Percentiles rank a stretch among this genome's conserved stretches.
phyloP scores from a whole-genome alignment of 2,888 invertebrate genomes.

The Diarsia dahlii region DNA sequence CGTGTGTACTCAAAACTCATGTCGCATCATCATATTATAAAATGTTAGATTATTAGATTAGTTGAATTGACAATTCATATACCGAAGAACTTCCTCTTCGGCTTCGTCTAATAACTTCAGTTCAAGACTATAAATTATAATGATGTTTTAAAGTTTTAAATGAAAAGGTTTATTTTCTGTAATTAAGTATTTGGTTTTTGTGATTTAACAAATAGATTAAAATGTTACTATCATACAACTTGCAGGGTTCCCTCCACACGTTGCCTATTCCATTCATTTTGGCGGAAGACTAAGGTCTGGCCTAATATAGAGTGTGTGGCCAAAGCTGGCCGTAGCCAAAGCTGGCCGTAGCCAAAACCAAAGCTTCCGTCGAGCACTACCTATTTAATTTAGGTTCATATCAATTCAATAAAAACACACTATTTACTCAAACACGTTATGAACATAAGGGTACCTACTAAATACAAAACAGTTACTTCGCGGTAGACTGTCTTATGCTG shows the following conservation, averaged over 20 bases:
- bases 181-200: neutral
- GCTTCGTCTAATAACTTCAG: neutral
- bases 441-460: neutral
- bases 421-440: neutral
- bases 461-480: constrained; percentile 11
- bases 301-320: no score
- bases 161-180: neutral
- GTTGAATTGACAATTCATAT: neutral
- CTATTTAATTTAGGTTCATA: neutral
- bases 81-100: no score
- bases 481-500: constrained; percentile 1
- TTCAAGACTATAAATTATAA: neutral
- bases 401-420: neutral
- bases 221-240: neutral
- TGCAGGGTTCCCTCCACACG: no score
- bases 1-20: no score
- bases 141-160: neutral
- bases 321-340: no score
- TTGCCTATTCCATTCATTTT: neutral
- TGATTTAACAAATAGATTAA: neutral
- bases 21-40: neutral
- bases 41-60: neutral
- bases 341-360: no score
- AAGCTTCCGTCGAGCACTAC: neutral
- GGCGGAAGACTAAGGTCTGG: neutral